Percentiles rank a stretch among this genome's conserved stretches.
Conservation (phyloP, 2,797 vertebrate genomes). For the Tokudaia tokunoshimensis region DNA sequence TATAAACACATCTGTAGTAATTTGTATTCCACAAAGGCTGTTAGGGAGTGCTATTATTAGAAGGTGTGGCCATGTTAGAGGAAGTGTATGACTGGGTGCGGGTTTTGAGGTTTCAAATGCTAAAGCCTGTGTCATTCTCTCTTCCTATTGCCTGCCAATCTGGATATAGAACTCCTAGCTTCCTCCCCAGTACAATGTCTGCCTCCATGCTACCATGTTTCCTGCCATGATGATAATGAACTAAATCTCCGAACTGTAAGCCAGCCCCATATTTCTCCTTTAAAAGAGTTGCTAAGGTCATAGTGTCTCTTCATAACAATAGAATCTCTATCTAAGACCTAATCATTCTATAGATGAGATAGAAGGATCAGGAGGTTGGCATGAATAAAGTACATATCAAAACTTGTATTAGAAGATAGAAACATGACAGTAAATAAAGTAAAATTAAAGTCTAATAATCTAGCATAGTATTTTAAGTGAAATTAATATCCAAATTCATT, state of each 20-base stretch:
- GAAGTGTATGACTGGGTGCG: background rate
- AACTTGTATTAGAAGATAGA: background rate
- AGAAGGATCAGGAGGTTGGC: background rate
- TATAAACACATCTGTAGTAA: background rate
- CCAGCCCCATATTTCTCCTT: background rate
- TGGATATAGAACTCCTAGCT: background rate
- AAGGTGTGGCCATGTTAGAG: background rate
- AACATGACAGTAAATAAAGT: background rate
- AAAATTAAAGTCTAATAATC: background rate
- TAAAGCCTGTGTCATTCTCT: background rate
- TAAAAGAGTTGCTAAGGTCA: background rate
- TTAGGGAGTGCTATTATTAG: background rate
- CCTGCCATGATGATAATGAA: background rate
- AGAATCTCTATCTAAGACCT: background rate
- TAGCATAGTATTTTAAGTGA: background rate
- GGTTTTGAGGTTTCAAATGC: background rate
- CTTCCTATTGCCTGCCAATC: background rate
- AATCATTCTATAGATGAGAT: background rate
- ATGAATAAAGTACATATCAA: background rate
- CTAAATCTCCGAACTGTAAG: background rate
- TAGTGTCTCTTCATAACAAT: background rate
- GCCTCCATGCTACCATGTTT: background rate
- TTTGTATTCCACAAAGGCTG: too few species aligned
- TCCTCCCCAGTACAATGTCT: background rate
- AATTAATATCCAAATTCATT: conserved; percentile 10